phyloP scores from a whole-genome alignment of 2,113 vertebrate species.

The Dipodomys ordii region DNA sequence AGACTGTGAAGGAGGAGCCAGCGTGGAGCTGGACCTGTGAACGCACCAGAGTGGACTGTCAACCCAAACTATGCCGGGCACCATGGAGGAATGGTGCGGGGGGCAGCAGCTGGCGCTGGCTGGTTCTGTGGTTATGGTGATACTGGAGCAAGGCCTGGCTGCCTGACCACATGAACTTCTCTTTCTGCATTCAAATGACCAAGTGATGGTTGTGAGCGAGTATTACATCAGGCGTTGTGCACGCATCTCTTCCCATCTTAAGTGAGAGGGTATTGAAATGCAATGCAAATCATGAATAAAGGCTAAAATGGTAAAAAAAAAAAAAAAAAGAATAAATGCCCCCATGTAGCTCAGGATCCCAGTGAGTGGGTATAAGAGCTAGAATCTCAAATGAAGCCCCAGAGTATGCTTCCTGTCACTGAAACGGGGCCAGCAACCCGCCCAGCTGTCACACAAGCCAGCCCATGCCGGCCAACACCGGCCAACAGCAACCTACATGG shows the following conservation, averaged over 20 bases:
- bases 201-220: background rate
- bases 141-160: background rate
- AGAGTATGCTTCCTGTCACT: background rate
- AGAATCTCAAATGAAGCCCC: background rate
- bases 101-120: background rate
- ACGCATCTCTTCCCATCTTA: background rate
- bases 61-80: too few relatives aligned
- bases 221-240: background rate
- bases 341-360: background rate
- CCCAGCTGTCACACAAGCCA: too few relatives aligned
- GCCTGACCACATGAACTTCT: background rate
- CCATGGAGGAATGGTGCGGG: too few relatives aligned
- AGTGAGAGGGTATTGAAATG: background rate
- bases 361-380: background rate
- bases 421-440: too few relatives aligned
- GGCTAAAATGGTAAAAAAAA: background rate
- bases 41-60: too few relatives aligned
- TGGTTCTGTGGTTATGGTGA: background rate
- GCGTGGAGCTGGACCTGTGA: too few relatives aligned
- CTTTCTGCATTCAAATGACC: background rate
- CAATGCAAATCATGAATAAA: slow-evolving; percentile 11
- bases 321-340: background rate
- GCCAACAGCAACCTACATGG: too few relatives aligned
- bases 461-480: too few relatives aligned
- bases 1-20: too few relatives aligned